Conservation (phyloP, 2,888 invertebrate species). For the Tenthredo scrophulariae region DNA sequence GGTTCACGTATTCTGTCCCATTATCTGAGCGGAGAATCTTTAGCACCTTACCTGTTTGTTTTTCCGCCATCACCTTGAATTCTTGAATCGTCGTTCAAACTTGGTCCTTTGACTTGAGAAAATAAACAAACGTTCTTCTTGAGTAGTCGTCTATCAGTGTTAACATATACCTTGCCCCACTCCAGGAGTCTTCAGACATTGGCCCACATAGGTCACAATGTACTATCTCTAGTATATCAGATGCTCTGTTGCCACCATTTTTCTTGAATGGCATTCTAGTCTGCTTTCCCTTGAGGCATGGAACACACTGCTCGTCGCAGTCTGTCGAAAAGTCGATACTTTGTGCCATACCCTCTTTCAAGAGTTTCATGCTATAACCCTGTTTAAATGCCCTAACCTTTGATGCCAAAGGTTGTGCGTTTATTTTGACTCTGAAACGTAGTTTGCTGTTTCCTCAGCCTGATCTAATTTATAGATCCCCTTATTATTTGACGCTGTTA, state of each 20-base stretch:
- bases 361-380: not conserved
- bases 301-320: not conserved
- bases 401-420: constrained; percentile 31
- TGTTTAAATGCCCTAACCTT: constrained; percentile 18
- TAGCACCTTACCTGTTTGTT: not conserved
- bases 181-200: not conserved
- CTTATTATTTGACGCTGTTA: not conserved
- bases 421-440: not conserved
- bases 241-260: not conserved
- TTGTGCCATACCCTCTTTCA: not conserved
- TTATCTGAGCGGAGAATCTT: constrained; percentile 54
- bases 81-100: not conserved
- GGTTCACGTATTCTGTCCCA: not conserved
- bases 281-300: constrained; percentile 33
- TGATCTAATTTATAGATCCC: not conserved
- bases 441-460: not conserved
- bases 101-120: not conserved
- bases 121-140: not conserved
- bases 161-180: not conserved
- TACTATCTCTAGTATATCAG: constrained; percentile 10
- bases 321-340: constrained; percentile 9
- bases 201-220: constrained; percentile 26
- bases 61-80: not conserved
- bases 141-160: not conserved
- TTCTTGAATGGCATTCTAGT: constrained; percentile 9